These are phyloP conservation scores for Laupala kohalensis DNA, from an alignment of 1,140 invertebrate species.

Conservation along the genomic window DNA sequence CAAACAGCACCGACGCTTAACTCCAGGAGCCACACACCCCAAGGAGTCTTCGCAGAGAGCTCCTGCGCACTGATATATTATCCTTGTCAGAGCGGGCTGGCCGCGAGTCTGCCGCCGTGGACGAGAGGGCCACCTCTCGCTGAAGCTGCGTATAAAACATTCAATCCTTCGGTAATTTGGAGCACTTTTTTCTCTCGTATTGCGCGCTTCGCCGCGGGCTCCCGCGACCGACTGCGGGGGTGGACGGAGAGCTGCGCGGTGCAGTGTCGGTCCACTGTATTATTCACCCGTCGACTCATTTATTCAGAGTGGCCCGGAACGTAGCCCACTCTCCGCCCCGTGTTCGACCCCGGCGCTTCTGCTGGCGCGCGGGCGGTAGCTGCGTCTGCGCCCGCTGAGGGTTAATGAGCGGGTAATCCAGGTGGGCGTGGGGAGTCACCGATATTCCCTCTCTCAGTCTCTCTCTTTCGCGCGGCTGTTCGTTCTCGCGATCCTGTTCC, in stretches of 20 bases:
- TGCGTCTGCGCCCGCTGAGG: no score
- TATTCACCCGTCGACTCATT: not conserved
- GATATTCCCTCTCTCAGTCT: not conserved
- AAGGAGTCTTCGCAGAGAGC: no score
- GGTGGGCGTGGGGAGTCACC: no score
- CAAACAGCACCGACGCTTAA: no score
- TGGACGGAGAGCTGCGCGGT: no score
- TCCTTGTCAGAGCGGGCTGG: not conserved
- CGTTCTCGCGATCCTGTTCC: not conserved
- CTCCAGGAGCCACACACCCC: no score
- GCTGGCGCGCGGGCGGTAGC: no score
- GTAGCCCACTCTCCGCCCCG: not conserved
- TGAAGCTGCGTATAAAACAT: not conserved
- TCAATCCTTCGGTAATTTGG: not conserved
- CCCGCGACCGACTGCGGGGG: no score
- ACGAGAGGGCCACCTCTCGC: not conserved
- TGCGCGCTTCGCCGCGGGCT: not conserved
- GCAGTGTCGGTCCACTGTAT: not conserved
- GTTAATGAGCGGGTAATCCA: no score
- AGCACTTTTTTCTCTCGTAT: not conserved
- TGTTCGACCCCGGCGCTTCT: no score
- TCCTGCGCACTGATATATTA: not conserved
- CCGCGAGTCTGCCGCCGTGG: no score
- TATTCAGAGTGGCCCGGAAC: not conserved
- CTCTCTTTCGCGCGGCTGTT: not conserved